Evolutionary conservation across 1,140 invertebrate genomes (phyloP), one percentile per base, ranked within the genome.

Genomic region (Hetaerina americana): DNA sequence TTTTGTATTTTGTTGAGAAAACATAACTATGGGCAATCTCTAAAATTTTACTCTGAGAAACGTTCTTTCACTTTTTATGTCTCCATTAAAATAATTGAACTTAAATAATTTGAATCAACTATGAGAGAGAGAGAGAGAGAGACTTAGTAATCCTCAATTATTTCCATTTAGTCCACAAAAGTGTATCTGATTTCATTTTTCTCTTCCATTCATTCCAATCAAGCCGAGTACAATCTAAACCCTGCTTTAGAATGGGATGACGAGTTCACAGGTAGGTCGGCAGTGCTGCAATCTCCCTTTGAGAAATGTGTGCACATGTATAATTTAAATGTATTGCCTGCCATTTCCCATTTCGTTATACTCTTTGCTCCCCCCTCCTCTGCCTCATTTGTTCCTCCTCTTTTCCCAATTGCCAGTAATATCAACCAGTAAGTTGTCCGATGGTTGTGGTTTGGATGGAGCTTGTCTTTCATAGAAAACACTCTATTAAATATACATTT

Each of bases 171-270:
- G 40, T 57, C 22, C 15, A 12, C 40, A 18, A 12, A 18, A 18
- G 40, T 57, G 22, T 57, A 25, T 68, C 27, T 68, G 27, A 26
- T 68, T 68, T 68, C 40, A n/a, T 26, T 28, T 68, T 68, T 68
- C 27, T 26, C 27, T 68, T 26, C 67, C 67, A 26, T 28, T 25
- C 40, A 68, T 26, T 57, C 49, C 49, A 57, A 57, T 68, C 67
- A 28, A 95, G 93, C 95, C 89, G 93, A 95, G 88, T 95, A 95
- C 92, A 95, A 95, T 94, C 92, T 95, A 90, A 95, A 95, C 89
- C 93, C 93, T 87, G 92, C 92, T 92, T 95, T 97, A 95, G 95
- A 98, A 88, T 98, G 96, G 95, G 96, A 98, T 89, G 95, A 97
- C 93, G 95, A 98, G 87, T 97, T 97, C 86, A 94, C 93, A 96